phyloP scores from a whole-genome alignment of 64 coral and sea anemone species.

The Acropora tenuis region DNA sequence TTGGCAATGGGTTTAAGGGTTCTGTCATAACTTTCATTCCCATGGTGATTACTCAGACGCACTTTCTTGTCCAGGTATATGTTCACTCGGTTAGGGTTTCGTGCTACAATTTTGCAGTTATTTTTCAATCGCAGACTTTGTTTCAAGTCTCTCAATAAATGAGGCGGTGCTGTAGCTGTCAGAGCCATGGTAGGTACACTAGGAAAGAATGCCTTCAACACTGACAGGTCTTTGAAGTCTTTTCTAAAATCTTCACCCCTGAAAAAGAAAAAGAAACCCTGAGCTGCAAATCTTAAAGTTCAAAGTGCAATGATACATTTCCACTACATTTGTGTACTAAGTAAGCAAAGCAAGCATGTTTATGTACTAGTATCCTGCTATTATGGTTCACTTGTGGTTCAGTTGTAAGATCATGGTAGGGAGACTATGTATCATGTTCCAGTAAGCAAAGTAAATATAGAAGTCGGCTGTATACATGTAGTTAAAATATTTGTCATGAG shows the following conservation, averaged over 20 bases:
- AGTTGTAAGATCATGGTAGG: too few relatives aligned
- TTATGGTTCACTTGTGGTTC: too few relatives aligned
- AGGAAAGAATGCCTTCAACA: conserved; percentile 62
- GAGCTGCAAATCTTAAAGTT: neutral
- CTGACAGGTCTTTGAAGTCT: conserved; percentile 63
- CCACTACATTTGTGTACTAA: too few relatives aligned
- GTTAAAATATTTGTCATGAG: too few relatives aligned
- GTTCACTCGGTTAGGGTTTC: conserved; percentile 59
- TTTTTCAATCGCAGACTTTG: conserved; percentile 22
- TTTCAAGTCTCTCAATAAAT: conserved; percentile 47
- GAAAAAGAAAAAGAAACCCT: neutral
- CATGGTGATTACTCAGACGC: conserved; percentile 14
- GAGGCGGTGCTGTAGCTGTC: conserved; percentile 74
- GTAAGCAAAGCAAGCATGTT: too few relatives aligned
- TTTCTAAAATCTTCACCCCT: conserved; percentile 79
- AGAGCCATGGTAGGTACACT: conserved; percentile 60
- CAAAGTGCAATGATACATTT: neutral
- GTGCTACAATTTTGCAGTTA: conserved; percentile 39
- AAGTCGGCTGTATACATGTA: too few relatives aligned
- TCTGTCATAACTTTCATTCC: conserved; percentile 8
- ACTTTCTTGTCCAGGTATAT: conserved; percentile 55
- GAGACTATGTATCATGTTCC: too few relatives aligned
- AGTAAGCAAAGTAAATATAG: too few relatives aligned
- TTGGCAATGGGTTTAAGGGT: conserved; percentile 60
- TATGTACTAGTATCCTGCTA: too few relatives aligned